phyloP scores from a whole-genome alignment of 2,797 vertebrate species.

The Lophius americanus region DNA sequence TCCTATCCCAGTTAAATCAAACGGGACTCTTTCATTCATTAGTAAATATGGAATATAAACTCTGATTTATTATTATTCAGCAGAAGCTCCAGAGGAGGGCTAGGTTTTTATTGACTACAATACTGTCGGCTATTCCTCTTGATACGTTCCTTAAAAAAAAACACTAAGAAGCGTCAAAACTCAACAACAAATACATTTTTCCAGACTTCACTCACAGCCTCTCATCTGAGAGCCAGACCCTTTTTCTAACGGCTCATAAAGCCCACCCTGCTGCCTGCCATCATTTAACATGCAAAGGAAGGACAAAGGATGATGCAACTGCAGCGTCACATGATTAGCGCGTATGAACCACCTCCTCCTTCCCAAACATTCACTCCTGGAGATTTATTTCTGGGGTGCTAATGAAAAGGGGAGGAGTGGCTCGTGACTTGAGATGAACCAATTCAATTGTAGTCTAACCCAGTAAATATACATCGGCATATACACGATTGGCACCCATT shows the following conservation, averaged over 20 bases:
- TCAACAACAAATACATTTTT: constrained; percentile 22
- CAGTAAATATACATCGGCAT: constrained; percentile 1
- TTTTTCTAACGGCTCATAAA: constrained; percentile 32
- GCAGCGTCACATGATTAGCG: constrained; percentile 10
- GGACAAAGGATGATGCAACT: constrained; percentile 22
- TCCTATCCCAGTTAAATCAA: constrained; percentile 37
- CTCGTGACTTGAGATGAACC: constrained; percentile 6
- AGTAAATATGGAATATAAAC: neutral
- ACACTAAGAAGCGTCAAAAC: constrained; percentile 4
- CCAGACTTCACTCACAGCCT: constrained; percentile 19
- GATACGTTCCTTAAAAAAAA: neutral
- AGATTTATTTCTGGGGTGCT: neutral
- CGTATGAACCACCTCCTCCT: neutral
- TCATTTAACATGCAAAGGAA: constrained; percentile 15
- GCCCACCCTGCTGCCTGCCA: constrained; percentile 14
- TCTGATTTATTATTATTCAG: neutral
- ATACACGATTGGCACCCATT: too few relatives aligned
- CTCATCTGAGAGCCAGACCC: constrained; percentile 1
- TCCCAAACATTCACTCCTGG: neutral
- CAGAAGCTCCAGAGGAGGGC: neutral
- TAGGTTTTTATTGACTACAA: neutral
- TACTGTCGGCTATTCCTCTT: too few relatives aligned
- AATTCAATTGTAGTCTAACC: constrained; percentile 14
- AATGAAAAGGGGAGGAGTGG: neutral
- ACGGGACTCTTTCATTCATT: constrained; percentile 33